Evolutionary conservation across 2,113 vertebrate genomes (phyloP), one percentile per base, ranked within the genome.

Genomic region (Hymenochirus boettgeri): DNA sequence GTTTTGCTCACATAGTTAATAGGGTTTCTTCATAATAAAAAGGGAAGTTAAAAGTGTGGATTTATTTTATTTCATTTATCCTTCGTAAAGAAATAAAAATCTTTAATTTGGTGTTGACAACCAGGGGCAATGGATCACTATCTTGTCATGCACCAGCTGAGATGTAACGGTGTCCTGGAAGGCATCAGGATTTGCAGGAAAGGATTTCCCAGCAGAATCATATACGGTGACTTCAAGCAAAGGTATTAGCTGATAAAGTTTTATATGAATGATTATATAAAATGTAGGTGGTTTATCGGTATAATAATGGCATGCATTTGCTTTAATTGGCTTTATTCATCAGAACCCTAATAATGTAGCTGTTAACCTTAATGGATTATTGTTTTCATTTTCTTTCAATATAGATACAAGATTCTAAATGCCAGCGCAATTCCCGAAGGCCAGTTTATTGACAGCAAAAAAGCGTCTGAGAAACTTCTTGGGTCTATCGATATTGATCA

Each of bases 111-210:
- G 5, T 31, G 29, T 71, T 70, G 71, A 60, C 7, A 11, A 27
- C 18, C 33, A 94, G 93, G 92, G 63, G 80, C 82, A 18, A 94
- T 94, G 92, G 85, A 93, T 54, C 92, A 94, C 11, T 79, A 84
- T 39, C 82, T 94, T 26, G 92, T 94, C 25, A 88, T 94, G 75
- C 92, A 94, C 74, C 92, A 94, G 79, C 80, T 94, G 72, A 81
- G 92, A 62, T 94, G 92, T 73, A 94, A 94, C 0, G 91, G 91
- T 2, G 91, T 94, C 53, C 80, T 94, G 53, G 91, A 94, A 71
- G 92, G 92, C 6, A 94, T 94, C 69, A 80, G 91, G 52, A 94
- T 94, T 80, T 94, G 92, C 74, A 86, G 91, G 65, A 94, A 93
- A 64, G 92, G 91, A 0, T 94, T 94, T 65, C 92, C 92, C 27